These are phyloP conservation scores for Leptopilina syphax DNA, from an alignment of 2,888 invertebrate species.

Conservation along the genomic window DNA sequence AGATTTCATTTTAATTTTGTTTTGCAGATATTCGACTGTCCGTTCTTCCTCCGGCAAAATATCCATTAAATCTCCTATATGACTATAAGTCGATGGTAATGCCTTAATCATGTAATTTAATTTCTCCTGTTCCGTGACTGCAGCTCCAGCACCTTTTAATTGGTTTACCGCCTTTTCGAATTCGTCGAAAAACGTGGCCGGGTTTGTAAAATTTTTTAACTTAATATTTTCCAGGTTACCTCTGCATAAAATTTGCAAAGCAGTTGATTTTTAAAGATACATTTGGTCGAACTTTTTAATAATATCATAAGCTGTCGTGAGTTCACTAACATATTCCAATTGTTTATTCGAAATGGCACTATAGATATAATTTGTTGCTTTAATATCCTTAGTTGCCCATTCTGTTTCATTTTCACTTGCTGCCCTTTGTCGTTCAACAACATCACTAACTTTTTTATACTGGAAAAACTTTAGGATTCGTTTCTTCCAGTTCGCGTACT, in stretches of 20 bases:
- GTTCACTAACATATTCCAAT: conserved; percentile 49
- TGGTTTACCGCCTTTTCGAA: conserved; percentile 59
- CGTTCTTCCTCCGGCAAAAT: conserved; percentile 54
- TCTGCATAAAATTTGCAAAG: conserved; percentile 52
- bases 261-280: conserved; percentile 54
- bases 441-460: conserved; percentile 49
- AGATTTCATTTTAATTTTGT: conserved; percentile 53
- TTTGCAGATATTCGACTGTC: conserved; percentile 61
- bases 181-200: conserved; percentile 54
- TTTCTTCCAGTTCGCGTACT: conserved; percentile 51
- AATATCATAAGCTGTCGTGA: conserved; percentile 42
- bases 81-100: conserved; percentile 57
- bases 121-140: conserved; percentile 57
- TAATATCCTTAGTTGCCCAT: conserved; percentile 34
- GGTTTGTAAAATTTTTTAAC: conserved; percentile 51
- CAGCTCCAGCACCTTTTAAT: conserved; percentile 56
- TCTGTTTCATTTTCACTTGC: too few species aligned
- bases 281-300: conserved; percentile 53
- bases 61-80: conserved; percentile 62
- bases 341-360: conserved; percentile 44
- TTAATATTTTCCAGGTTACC: conserved; percentile 49
- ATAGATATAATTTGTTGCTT: conserved; percentile 38
- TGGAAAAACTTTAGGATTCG: conserved; percentile 48
- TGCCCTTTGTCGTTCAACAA: too few species aligned
- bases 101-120: conserved; percentile 60